These are phyloP conservation scores for Drosophila planitibia DNA, from an alignment of 2,888 invertebrate species.

Conservation along the genomic window DNA sequence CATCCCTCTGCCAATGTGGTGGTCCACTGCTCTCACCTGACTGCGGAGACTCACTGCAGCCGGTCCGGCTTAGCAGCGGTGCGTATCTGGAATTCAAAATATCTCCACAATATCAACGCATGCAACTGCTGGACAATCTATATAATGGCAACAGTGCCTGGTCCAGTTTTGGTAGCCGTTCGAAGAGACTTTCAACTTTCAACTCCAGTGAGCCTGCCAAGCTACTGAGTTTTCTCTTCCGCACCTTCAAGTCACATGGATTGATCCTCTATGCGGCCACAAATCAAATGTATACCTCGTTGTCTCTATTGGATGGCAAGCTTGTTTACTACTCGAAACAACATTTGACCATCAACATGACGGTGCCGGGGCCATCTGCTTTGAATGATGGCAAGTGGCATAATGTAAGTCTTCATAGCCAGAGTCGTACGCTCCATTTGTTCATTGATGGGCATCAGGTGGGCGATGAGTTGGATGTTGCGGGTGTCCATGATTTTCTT, in stretches of 20 bases:
- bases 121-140: conserved; percentile 93
- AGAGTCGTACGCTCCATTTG: conserved; percentile 90
- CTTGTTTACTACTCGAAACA: conserved; percentile 93
- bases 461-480: conserved; percentile 94
- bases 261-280: conserved; percentile 94
- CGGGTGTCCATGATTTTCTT: conserved; percentile 95
- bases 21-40: conserved; percentile 90
- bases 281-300: conserved; percentile 93
- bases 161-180: conserved; percentile 78
- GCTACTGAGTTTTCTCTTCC: conserved; percentile 91
- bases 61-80: conserved; percentile 92
- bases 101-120: conserved; percentile 93
- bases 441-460: conserved; percentile 90
- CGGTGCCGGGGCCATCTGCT: conserved; percentile 87
- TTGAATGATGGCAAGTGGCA: conserved; percentile 96
- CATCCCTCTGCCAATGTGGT: conserved; percentile 90
- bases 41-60: conserved; percentile 91
- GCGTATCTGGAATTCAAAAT: conserved; percentile 92
- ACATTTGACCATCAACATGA: conserved; percentile 93
- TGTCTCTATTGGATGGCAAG: conserved; percentile 92
- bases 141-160: conserved; percentile 91
- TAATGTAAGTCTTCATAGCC: conserved; percentile 91
- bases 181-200: conserved; percentile 20
- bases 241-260: conserved; percentile 92
- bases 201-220: conserved; percentile 87